Conservation (phyloP, 2,888 invertebrate species). For the Hofmannophila pseudospretella region DNA sequence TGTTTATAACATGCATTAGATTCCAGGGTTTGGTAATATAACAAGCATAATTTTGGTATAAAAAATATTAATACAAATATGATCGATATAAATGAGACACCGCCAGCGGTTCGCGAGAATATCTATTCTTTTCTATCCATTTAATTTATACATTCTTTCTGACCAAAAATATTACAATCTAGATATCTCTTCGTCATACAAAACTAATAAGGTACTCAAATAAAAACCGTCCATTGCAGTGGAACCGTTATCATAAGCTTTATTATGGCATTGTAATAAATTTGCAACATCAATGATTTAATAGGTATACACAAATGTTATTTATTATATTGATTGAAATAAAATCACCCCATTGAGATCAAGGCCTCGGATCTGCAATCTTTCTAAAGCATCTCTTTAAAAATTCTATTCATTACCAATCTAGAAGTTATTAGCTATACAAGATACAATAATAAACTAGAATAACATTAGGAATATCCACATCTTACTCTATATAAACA, state of each 20-base stretch:
- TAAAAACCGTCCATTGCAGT: constrained; percentile 12
- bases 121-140: neutral
- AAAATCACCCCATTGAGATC: constrained; percentile 65
- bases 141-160: neutral
- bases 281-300: constrained; percentile 41
- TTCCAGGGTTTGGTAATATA: constrained; percentile 19
- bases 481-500: constrained; percentile 76
- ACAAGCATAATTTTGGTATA: constrained; percentile 24
- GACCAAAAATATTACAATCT: neutral
- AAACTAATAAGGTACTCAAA: constrained; percentile 13
- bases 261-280: constrained; percentile 37
- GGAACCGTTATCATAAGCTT: constrained; percentile 27
- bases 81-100: constrained; percentile 39
- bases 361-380: constrained; percentile 50
- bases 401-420: constrained; percentile 47
- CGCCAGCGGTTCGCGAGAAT: constrained; percentile 52
- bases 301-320: constrained; percentile 22
- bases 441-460: constrained; percentile 63
- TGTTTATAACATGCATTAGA: constrained; percentile 37
- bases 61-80: constrained; percentile 32
- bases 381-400: constrained; percentile 52
- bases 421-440: constrained; percentile 66
- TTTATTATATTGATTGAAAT: constrained; percentile 41
- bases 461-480: constrained; percentile 71
- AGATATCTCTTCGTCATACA: constrained; percentile 5